Percentiles rank a stretch among this genome's conserved stretches.
Evolutionary conservation across 1,140 invertebrate genomes (phyloP).

Genomic region (Tachypleus tridentatus): DNA sequence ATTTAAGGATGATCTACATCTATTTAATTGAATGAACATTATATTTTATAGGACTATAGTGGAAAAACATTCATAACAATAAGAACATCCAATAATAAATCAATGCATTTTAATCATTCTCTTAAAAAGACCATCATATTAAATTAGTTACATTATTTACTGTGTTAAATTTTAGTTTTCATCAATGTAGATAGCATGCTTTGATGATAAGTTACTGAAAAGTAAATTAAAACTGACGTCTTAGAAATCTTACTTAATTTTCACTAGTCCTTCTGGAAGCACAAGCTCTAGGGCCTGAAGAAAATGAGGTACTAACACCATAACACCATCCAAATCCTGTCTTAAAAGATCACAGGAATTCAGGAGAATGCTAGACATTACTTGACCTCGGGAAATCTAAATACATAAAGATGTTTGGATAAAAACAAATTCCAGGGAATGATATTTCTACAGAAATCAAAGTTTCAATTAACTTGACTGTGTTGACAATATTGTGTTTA

Average conservation of each 20-base stretch:
- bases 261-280: conserved; percentile 15
- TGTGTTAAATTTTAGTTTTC: no score
- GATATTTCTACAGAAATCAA: not conserved
- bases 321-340: conserved; percentile 83
- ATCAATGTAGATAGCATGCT: no score
- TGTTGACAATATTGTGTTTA: conserved; percentile 3
- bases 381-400: conserved; percentile 35
- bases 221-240: not conserved
- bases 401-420: conserved; percentile 20
- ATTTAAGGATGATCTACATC: no score
- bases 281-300: conserved; percentile 79
- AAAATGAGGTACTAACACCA: conserved; percentile 77
- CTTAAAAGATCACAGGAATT: conserved; percentile 70
- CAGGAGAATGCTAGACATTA: conserved; percentile 60
- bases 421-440: conserved; percentile 9
- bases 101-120: no score
- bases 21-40: no score
- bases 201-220: no score
- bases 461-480: no score
- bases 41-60: no score
- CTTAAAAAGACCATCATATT: no score
- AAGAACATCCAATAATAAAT: no score
- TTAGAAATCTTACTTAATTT: not conserved
- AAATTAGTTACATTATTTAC: no score
- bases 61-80: no score